Evolutionary conservation across 1,140 invertebrate species (phyloP), one percentile per base, ranked within the genome.

Genomic region (Cherax destructor): DNA sequence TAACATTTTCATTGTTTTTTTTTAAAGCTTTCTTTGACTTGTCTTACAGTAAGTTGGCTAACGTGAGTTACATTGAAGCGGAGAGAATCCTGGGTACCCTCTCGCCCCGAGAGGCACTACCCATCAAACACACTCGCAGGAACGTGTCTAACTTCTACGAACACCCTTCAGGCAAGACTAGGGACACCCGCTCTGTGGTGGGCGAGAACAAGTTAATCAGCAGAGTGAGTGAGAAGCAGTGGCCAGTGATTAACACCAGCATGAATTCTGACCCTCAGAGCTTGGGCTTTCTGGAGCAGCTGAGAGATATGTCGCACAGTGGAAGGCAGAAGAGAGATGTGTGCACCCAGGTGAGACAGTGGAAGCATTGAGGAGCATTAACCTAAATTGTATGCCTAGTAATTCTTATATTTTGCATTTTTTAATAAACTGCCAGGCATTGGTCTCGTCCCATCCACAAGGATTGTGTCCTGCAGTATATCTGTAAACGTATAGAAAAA

Each of bases 341-440:
- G n/a, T 86, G 83, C n/a, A 76, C 24, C 18, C 83, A 86, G 69
- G 83, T 86, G 49, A 86, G 83, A n/a, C n/a, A n/a, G n/a, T n/a
- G n/a, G n/a, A n/a, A n/a, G n/a, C n/a, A n/a, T n/a, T n/a, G n/a
- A n/a, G n/a, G n/a, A n/a, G n/a, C n/a, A n/a, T n/a, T n/a, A n/a
- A n/a, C n/a, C n/a, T n/a, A n/a, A n/a, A n/a, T n/a, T n/a, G n/a
- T n/a, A n/a, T n/a, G n/a, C n/a, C n/a, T n/a, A n/a, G n/a, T n/a
- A n/a, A n/a, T n/a, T n/a, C n/a, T n/a, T n/a, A n/a, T n/a, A n/a
- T n/a, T n/a, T n/a, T n/a, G n/a, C n/a, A n/a, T n/a, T n/a, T n/a
- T n/a, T n/a, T n/a, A n/a, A n/a, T n/a, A n/a, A n/a, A n/a, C n/a
- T n/a, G n/a, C n/a, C n/a, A n/a, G n/a, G n/a, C n/a, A n/a, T n/a